phyloP scores from a whole-genome alignment of 2,888 invertebrate species.

The Lycia hirtaria region DNA sequence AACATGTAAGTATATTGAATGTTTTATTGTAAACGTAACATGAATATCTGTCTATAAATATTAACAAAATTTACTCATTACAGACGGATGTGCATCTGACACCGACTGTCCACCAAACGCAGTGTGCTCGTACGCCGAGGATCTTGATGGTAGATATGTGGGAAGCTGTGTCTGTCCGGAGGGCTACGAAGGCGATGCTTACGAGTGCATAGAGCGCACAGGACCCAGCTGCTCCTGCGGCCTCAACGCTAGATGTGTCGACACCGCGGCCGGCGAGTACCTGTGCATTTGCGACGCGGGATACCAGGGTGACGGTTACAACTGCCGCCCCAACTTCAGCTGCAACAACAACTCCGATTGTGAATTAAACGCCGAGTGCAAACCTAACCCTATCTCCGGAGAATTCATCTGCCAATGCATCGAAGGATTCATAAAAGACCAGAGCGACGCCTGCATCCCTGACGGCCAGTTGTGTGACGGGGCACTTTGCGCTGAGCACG shows the following conservation, averaged over 20 bases:
- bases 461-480: slow-evolving; percentile 86
- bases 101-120: slow-evolving; percentile 94
- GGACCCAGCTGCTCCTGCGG: slow-evolving; percentile 87
- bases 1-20: slow-evolving; percentile 5
- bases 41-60: background rate
- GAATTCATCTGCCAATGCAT: slow-evolving; percentile 92
- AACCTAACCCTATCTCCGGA: slow-evolving; percentile 83
- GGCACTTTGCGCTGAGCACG: slow-evolving; percentile 88
- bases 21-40: background rate
- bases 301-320: slow-evolving; percentile 92
- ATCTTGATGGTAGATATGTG: slow-evolving; percentile 63
- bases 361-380: slow-evolving; percentile 89
- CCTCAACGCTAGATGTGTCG: slow-evolving; percentile 90
- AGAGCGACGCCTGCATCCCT: slow-evolving; percentile 87
- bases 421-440: slow-evolving; percentile 89
- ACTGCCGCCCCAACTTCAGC: slow-evolving; percentile 88
- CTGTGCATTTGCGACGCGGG: slow-evolving; percentile 92
- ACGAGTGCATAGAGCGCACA: slow-evolving; percentile 86
- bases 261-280: slow-evolving; percentile 87
- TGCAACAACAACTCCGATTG: slow-evolving; percentile 89
- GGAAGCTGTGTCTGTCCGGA: slow-evolving; percentile 90
- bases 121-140: slow-evolving; percentile 87
- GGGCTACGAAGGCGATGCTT: slow-evolving; percentile 95
- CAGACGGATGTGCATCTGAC: slow-evolving; percentile 90
- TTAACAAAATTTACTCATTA: slow-evolving; percentile 52